phyloP scores from a whole-genome alignment of 1,140 invertebrate species.

The Phthorimaea operculella region DNA sequence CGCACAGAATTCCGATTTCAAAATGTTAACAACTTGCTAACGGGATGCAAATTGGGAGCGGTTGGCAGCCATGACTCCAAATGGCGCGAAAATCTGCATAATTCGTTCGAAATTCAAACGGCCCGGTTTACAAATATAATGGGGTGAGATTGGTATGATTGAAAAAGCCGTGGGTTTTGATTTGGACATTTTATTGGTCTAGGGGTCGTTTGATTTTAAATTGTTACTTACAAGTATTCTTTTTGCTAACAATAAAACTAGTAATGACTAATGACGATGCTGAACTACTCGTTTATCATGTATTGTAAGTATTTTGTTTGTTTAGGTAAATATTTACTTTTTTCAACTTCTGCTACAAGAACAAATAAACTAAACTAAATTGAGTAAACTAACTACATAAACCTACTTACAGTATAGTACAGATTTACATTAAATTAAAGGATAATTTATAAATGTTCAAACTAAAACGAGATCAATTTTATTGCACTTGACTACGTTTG shows the following conservation, averaged over 20 bases:
- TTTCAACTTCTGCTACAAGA: too few relatives aligned
- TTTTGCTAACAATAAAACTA: background rate
- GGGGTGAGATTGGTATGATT: constrained; percentile 25
- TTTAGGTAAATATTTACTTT: background rate
- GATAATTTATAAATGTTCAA: too few relatives aligned
- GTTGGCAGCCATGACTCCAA: constrained; percentile 56
- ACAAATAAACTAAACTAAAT: too few relatives aligned
- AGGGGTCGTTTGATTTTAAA: background rate
- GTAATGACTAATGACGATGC: background rate
- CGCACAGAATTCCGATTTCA: constrained; percentile 15
- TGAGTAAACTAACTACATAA: too few relatives aligned
- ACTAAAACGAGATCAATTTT: too few relatives aligned
- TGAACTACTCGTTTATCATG: background rate
- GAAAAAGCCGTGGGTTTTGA: constrained; percentile 23
- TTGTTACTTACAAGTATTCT: background rate
- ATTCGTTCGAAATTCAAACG: constrained; percentile 38
- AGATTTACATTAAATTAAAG: too few relatives aligned
- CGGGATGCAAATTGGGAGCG: constrained; percentile 60
- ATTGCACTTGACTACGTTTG: too few relatives aligned
- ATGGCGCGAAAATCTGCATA: constrained; percentile 58
- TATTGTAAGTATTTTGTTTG: background rate
- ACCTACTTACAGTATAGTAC: too few relatives aligned
- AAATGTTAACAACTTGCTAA: constrained; percentile 50
- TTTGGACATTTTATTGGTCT: constrained; percentile 13
- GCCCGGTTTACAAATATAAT: constrained; percentile 11